Conservation (phyloP, 37 sponge, comb jelly and placozoan species). For the Amphimedon queenslandica region DNA sequence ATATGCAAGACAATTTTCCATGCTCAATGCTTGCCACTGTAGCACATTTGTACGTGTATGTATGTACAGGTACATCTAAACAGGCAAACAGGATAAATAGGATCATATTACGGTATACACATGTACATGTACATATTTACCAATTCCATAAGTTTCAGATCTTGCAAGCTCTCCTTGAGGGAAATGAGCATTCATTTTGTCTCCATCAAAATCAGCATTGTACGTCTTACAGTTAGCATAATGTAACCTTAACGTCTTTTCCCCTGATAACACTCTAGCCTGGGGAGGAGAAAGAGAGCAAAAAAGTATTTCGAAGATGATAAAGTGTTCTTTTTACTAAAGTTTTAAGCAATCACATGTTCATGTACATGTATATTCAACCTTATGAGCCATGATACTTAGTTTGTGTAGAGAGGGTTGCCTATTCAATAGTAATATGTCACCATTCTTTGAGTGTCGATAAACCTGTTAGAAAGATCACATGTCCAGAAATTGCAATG, state of each 20-base stretch:
- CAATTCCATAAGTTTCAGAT: conserved; percentile 83
- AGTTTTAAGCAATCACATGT: too few relatives aligned
- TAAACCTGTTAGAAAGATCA: conserved; percentile 79
- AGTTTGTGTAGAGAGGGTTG: conserved; percentile 97
- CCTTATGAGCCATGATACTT: conserved; percentile 97
- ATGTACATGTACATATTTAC: too few relatives aligned
- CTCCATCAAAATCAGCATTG: conserved; percentile 99
- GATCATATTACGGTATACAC: too few relatives aligned
- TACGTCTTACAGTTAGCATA: conserved; percentile 97
- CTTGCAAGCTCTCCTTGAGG: conserved; percentile 95
- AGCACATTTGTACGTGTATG: too few relatives aligned
- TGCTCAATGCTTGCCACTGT: too few relatives aligned
- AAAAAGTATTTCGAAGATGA: neutral
- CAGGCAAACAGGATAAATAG: too few relatives aligned
- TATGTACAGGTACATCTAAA: too few relatives aligned
- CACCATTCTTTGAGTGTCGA: conserved; percentile 84
- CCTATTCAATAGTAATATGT: conserved; percentile 80
- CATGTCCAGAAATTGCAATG: too few relatives aligned
- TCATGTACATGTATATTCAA: too few relatives aligned
- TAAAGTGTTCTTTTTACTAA: too few relatives aligned
- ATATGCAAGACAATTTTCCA: too few relatives aligned
- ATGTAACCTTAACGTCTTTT: conserved; percentile 90
- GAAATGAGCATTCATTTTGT: conserved; percentile 98
- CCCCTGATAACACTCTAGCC: conserved; percentile 87
- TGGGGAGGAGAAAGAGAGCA: too few relatives aligned